A percentile compares a stretch with the other conserved stretches of the same genome.
These are phyloP conservation scores for Phataginus tetradactyla DNA, from an alignment of 2,797 vertebrate genomes.

Conservation along the genomic window DNA sequence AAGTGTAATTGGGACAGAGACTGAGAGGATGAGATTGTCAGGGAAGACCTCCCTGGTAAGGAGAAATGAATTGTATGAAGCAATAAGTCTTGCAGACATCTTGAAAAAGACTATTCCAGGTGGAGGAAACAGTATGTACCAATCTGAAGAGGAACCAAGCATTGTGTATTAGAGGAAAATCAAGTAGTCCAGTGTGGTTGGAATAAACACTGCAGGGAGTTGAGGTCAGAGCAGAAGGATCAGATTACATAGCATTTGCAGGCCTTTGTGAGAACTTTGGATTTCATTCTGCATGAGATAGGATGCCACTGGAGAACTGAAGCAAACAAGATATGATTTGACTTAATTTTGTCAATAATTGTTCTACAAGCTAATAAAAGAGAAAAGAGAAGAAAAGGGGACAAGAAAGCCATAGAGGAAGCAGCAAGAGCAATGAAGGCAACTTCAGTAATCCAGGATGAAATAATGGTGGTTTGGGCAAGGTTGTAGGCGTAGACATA, in stretches of 20 bases:
- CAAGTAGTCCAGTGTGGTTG: neutral
- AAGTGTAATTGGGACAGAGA: neutral
- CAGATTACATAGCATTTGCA: neutral
- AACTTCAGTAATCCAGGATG: neutral
- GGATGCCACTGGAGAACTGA: neutral
- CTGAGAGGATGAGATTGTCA: neutral
- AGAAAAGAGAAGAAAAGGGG: neutral
- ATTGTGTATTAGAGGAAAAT: neutral
- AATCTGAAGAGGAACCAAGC: neutral
- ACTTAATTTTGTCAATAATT: neutral
- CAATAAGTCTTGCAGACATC: neutral
- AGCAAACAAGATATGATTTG: neutral
- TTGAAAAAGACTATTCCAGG: neutral
- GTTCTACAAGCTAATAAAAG: neutral
- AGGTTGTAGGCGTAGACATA: accelerated
- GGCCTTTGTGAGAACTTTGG: neutral
- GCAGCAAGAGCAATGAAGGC: neutral
- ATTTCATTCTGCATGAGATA: neutral
- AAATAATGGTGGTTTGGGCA: neutral
- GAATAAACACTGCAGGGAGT: neutral
- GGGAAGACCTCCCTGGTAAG: neutral
- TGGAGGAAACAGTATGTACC: neutral
- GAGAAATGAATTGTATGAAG: neutral
- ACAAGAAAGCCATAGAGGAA: neutral
- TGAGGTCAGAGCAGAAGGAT: neutral